Evolutionary conservation across 2,888 invertebrate genomes (phyloP).

Genomic region (Yponomeuta cagnagella): DNA sequence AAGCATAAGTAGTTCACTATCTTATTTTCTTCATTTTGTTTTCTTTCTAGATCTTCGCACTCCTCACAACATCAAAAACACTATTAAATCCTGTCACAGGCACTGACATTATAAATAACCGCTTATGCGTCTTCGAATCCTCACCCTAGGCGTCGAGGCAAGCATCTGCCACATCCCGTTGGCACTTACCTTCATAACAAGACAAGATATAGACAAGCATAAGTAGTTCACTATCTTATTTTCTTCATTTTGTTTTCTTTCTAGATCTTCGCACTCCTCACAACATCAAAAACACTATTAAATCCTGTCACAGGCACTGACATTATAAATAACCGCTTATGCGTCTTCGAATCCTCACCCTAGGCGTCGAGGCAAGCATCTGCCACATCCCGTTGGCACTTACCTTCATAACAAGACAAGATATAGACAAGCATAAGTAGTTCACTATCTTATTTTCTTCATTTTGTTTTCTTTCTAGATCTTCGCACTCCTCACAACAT

Average conservation of each 20-base stretch:
- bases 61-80: not conserved
- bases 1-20: too few species aligned
- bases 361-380: constrained; percentile 45
- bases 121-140: constrained; percentile 20
- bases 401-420: too few species aligned
- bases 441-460: too few species aligned
- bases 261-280: not conserved
- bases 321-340: constrained; percentile 12
- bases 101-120: constrained; percentile 13
- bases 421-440: too few species aligned
- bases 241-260: too few species aligned
- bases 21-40: too few species aligned
- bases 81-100: constrained; percentile 6
- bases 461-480: too few species aligned
- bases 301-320: constrained; percentile 12
- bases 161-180: constrained; percentile 43
- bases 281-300: not conserved
- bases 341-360: constrained; percentile 32
- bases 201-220: too few species aligned
- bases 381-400: constrained; percentile 35
- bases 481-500: not conserved
- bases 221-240: too few species aligned
- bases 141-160: constrained; percentile 41
- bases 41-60: too few species aligned
- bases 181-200: too few species aligned